Percentiles rank a stretch among this genome's conserved stretches.
Conservation (phyloP, 2,797 vertebrate species). For the Rhincodon typus region DNA sequence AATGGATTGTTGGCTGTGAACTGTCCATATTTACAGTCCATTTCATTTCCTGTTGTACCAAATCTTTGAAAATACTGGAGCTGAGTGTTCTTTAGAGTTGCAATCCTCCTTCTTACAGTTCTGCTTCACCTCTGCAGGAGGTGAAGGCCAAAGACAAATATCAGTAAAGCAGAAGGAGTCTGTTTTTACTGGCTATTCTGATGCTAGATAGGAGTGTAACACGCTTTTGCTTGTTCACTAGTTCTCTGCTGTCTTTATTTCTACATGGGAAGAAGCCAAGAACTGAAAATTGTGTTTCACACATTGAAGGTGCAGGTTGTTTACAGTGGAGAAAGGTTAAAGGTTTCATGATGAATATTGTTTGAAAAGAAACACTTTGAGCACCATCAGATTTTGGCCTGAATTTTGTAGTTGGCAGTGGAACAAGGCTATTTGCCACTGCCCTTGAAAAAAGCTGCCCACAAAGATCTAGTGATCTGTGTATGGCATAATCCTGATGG, state of each 20-base stretch:
- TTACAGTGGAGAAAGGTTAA: not conserved
- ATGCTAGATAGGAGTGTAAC: not conserved
- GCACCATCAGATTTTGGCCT: not conserved
- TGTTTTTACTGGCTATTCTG: not conserved
- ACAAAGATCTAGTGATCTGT: too few relatives aligned
- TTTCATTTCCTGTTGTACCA: not conserved
- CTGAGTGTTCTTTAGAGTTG: not conserved
- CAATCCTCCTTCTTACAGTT: not conserved
- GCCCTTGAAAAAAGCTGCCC: too few relatives aligned
- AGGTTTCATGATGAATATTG: not conserved
- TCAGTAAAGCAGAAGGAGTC: not conserved
- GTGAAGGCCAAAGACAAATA: not conserved
- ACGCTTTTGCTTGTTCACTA: not conserved
- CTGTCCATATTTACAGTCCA: conserved; percentile 11
- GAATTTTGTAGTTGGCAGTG: too few relatives aligned
- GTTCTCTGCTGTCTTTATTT: not conserved
- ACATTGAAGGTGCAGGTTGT: not conserved
- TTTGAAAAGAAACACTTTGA: not conserved
- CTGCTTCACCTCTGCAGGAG: not conserved
- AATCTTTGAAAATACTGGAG: not conserved
- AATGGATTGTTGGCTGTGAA: not conserved
- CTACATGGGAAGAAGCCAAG: not conserved
- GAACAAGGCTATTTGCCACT: too few relatives aligned
- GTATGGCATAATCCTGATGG: too few relatives aligned
- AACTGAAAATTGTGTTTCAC: not conserved